Percentiles rank a stretch among this genome's conserved stretches.
Conservation (phyloP, 1,140 invertebrate species). For the Alviniconcha marisindica region DNA sequence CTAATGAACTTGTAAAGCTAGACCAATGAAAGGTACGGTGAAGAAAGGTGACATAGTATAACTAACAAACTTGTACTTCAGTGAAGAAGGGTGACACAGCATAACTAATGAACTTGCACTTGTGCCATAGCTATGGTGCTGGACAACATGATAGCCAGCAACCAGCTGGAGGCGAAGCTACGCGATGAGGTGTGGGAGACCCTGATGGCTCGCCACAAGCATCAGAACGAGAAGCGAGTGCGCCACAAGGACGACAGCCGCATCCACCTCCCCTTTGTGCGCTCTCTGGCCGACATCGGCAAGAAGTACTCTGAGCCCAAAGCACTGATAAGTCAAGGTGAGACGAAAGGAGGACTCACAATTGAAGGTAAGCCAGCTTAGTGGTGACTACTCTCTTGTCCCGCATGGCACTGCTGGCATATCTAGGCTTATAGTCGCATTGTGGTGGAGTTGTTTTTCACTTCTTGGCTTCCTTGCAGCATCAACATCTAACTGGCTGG, state of each 20-base stretch:
- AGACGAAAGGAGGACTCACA: conserved; percentile 27
- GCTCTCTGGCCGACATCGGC: conserved; percentile 97
- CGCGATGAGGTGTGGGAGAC: conserved; percentile 91
- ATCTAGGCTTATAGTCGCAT: too few species aligned
- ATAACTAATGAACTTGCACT: too few species aligned
- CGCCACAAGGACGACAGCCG: conserved; percentile 82
- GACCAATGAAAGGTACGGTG: too few species aligned
- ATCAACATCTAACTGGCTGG: too few species aligned
- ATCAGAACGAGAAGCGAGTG: conserved; percentile 83
- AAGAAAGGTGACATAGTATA: too few species aligned
- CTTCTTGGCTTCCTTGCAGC: too few species aligned
- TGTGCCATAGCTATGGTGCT: conserved; percentile 94
- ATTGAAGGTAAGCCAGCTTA: conserved; percentile 1
- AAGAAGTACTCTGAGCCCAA: conserved; percentile 90
- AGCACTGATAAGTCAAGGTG: conserved; percentile 51
- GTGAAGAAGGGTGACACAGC: too few species aligned
- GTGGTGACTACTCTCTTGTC: too few species aligned
- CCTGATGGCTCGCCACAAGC: conserved; percentile 92
- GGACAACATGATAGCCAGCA: conserved; percentile 92
- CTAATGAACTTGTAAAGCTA: too few species aligned
- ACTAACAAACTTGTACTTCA: too few species aligned
- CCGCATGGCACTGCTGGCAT: too few species aligned
- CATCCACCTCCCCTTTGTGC: conserved; percentile 93
- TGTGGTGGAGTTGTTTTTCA: too few species aligned
- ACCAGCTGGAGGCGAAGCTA: conserved; percentile 84